Conservation (phyloP, 2,113 vertebrate genomes). For the Xenotilapia longispinis region DNA sequence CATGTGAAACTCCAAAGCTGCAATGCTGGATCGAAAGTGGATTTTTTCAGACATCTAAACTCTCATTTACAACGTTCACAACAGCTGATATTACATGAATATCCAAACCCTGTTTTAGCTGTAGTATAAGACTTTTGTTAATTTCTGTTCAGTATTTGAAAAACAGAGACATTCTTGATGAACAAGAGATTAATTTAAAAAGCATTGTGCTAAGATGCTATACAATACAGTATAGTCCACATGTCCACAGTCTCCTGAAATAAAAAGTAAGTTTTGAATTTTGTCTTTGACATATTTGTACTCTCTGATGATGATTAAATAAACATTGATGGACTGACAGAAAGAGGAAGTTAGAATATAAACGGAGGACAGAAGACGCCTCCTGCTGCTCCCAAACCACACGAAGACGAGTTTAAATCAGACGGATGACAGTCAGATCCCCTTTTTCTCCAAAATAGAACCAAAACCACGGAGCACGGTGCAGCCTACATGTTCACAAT, state of each 20-base stretch:
- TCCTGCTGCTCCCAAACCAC: not conserved
- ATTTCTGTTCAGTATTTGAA: not conserved
- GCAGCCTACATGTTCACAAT: not conserved
- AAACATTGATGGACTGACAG: not conserved
- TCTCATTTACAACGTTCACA: not conserved
- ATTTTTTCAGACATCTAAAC: not conserved
- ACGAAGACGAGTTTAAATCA: accelerated
- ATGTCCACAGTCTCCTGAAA: not conserved
- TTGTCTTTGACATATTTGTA: not conserved
- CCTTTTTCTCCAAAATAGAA: accelerated
- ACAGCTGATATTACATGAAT: not conserved
- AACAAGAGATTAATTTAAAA: not conserved
- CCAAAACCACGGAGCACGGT: accelerated
- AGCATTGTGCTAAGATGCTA: not conserved
- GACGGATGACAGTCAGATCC: accelerated
- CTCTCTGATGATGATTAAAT: not conserved
- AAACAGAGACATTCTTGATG: not conserved
- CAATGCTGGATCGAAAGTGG: not conserved
- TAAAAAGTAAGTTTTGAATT: not conserved
- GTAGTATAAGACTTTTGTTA: not conserved
- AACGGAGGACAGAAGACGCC: not conserved
- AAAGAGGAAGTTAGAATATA: not conserved
- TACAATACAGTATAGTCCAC: not conserved
- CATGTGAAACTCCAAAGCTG: not conserved
- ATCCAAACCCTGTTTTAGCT: accelerated